A percentile compares a stretch with the other conserved stretches of the same genome.
Conservation (phyloP, 2,113 vertebrate genomes). For the Psophia crepitans region DNA sequence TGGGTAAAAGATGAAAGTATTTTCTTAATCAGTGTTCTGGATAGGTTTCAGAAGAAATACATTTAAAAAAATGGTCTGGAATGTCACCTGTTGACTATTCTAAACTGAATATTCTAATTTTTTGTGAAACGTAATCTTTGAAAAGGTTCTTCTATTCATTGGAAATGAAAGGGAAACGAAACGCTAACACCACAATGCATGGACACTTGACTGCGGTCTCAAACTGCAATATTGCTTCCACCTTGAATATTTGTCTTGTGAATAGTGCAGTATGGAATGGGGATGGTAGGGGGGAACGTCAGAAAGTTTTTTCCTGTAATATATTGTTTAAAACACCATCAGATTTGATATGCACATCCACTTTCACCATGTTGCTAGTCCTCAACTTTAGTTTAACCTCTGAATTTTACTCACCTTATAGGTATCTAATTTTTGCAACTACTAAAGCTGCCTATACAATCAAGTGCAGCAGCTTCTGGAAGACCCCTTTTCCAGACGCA, state of each 20-base stretch:
- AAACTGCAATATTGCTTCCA: not conserved
- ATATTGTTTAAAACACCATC: not conserved
- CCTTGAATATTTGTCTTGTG: not conserved
- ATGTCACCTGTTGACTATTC: not conserved
- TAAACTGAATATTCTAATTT: not conserved
- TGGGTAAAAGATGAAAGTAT: not conserved
- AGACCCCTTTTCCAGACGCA: not conserved
- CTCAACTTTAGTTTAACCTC: not conserved
- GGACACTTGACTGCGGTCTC: not conserved
- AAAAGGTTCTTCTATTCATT: not conserved
- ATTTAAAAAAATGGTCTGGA: not conserved
- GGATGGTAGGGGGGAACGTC: rapidly evolving
- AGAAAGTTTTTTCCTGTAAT: not conserved
- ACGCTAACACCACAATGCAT: not conserved
- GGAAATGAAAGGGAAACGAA: not conserved
- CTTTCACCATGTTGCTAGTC: not conserved
- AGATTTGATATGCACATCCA: not conserved
- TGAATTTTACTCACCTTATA: not conserved
- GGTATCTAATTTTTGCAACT: not conserved
- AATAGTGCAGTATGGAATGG: rapidly evolving
- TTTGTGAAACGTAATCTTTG: not conserved
- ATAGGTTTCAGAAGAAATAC: not conserved
- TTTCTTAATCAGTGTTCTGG: not conserved
- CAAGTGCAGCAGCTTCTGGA: not conserved
- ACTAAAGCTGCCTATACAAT: not conserved